phyloP scores from a whole-genome alignment of 2,113 vertebrate species.

The Crotalus horridus region DNA sequence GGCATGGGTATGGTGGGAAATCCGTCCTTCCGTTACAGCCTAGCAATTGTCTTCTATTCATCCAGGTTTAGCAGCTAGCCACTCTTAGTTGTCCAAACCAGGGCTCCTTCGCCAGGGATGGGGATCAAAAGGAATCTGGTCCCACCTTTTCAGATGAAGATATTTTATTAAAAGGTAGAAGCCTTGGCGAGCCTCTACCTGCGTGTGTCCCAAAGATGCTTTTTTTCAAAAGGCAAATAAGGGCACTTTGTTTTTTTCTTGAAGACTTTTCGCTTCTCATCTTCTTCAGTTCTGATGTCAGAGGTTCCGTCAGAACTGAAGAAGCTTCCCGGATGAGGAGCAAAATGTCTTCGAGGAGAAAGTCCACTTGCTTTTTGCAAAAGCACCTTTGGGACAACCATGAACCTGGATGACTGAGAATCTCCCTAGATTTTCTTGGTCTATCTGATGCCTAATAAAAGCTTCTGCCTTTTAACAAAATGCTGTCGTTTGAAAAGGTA shows the following conservation, averaged over 20 bases:
- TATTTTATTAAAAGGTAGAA: not conserved
- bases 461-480: too few relatives aligned
- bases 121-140: not conserved
- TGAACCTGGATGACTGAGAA: too few relatives aligned
- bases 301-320: too few relatives aligned
- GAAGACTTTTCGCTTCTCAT: not conserved
- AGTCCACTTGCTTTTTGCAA: too few relatives aligned
- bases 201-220: not conserved
- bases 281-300: not conserved
- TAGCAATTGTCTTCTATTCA: not conserved
- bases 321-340: too few relatives aligned
- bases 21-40: not conserved
- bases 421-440: too few relatives aligned
- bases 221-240: not conserved
- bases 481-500: too few relatives aligned
- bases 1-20: not conserved
- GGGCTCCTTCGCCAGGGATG: not conserved
- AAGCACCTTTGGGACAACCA: too few relatives aligned
- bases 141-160: not conserved
- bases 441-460: too few relatives aligned
- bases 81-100: too few relatives aligned
- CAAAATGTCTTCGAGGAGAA: too few relatives aligned
- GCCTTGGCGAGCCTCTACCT: not conserved
- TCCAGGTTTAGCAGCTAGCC: not conserved
- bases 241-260: not conserved